These are phyloP conservation scores for Onthophagus sagittarius DNA, from an alignment of 2,888 invertebrate genomes.

Conservation along the genomic window DNA sequence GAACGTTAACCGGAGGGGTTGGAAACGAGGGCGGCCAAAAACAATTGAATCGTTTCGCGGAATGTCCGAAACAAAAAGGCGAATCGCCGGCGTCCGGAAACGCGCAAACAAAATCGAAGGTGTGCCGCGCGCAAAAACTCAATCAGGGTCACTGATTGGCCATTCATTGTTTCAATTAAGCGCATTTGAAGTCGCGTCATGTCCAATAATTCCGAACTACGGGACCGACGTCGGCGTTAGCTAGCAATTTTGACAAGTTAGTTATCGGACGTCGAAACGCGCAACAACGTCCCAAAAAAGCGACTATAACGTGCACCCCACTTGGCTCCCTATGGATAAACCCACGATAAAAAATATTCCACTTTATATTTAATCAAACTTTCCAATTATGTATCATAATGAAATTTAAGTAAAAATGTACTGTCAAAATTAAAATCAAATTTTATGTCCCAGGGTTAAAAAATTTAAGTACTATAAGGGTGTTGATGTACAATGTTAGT, in stretches of 20 bases:
- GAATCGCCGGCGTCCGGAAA: background rate
- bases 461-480: no score
- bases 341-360: constrained; percentile 1
- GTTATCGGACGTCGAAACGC: background rate
- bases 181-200: constrained; percentile 10
- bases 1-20: background rate
- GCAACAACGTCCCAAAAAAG: background rate
- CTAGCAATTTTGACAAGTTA: constrained; percentile 10
- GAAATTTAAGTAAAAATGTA: constrained; percentile 18
- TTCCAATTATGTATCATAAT: constrained; percentile 13
- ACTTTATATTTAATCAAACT: constrained; percentile 5
- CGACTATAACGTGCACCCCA: background rate
- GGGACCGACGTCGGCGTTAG: background rate
- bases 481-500: no score
- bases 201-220: constrained; percentile 6
- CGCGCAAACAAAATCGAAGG: background rate
- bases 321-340: background rate
- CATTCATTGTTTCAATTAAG: constrained; percentile 13
- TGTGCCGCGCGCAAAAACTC: constrained; percentile 4
- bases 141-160: constrained; percentile 10
- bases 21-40: background rate
- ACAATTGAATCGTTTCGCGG: background rate
- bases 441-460: no score
- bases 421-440: background rate
- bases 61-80: background rate